Conservation (phyloP, 1,140 invertebrate species). For the Rhynchophorus ferrugineus region DNA sequence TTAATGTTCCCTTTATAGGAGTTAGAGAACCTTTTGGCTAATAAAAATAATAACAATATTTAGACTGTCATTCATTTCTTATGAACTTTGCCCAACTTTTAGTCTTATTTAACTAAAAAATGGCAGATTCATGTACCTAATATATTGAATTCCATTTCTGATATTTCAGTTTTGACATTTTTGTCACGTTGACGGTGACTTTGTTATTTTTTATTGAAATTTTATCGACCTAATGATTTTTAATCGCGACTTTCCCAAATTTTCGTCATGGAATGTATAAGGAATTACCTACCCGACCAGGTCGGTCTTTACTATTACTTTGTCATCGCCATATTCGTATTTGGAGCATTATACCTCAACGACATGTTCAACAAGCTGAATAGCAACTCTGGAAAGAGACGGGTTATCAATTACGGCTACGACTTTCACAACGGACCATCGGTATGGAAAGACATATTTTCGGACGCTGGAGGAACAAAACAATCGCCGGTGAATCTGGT, state of each 20-base stretch:
- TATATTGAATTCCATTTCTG: no score
- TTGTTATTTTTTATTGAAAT: neutral
- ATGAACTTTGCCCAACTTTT: no score
- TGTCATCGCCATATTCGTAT: conserved; percentile 9
- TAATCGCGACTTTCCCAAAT: neutral
- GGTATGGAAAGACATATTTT: conserved; percentile 23
- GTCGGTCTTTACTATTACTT: conserved; percentile 16
- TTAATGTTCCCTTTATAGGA: no score
- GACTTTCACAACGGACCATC: conserved; percentile 19
- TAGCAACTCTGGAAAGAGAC: neutral
- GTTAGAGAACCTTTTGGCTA: no score
- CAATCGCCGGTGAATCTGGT: conserved; percentile 34
- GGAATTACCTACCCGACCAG: conserved; percentile 9
- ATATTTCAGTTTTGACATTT: no score
- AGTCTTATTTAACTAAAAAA: no score
- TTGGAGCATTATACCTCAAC: conserved; percentile 18
- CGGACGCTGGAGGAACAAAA: conserved; percentile 19
- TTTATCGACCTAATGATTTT: neutral
- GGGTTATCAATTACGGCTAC: conserved; percentile 22
- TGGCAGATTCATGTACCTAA: no score
- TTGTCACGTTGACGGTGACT: neutral
- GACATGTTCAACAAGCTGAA: conserved; percentile 11
- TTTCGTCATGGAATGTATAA: conserved; percentile 19
- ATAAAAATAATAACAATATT: no score
- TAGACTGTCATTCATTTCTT: no score